Percentiles rank a stretch among this genome's conserved stretches.
These are phyloP conservation scores for Hydrolagus colliei DNA, from an alignment of 2,797 vertebrate genomes.

Conservation along the genomic window DNA sequence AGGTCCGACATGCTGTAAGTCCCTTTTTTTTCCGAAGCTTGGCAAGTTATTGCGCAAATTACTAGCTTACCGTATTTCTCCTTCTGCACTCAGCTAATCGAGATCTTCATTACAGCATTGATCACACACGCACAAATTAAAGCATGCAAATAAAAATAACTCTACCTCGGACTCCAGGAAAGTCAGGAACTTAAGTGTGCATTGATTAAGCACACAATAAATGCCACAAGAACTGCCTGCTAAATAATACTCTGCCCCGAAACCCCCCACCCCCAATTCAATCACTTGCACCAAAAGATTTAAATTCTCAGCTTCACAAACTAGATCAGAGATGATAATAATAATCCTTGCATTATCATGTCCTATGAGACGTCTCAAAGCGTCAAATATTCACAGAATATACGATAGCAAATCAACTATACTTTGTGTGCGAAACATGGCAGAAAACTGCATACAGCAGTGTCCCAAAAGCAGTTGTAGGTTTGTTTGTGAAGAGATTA, in stretches of 20 bases:
- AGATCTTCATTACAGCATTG: conserved; percentile 22
- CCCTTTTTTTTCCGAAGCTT: conserved; percentile 18
- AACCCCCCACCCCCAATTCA: not conserved
- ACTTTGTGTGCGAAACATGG: too few species aligned
- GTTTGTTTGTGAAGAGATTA: too few species aligned
- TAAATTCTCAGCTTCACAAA: not conserved
- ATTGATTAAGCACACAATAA: not conserved
- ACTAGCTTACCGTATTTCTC: conserved; percentile 27
- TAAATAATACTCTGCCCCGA: not conserved
- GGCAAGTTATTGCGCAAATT: conserved; percentile 14
- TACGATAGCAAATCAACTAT: too few species aligned
- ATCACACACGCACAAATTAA: conserved; percentile 22
- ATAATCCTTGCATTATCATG: too few species aligned
- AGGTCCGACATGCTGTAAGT: conserved; percentile 27
- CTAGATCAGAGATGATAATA: not conserved
- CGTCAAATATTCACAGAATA: too few species aligned
- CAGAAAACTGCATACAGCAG: too few species aligned
- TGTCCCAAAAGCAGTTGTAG: too few species aligned
- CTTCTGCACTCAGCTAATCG: conserved; percentile 2
- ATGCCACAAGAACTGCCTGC: not conserved
- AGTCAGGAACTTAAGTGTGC: not conserved
- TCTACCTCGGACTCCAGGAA: conserved; percentile 2
- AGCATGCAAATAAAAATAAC: conserved; percentile 23
- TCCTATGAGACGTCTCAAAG: too few species aligned
- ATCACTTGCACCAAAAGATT: not conserved